Evolutionary conservation across 1,140 invertebrate species (phyloP).

Genomic region (Bradysia coprophila): DNA sequence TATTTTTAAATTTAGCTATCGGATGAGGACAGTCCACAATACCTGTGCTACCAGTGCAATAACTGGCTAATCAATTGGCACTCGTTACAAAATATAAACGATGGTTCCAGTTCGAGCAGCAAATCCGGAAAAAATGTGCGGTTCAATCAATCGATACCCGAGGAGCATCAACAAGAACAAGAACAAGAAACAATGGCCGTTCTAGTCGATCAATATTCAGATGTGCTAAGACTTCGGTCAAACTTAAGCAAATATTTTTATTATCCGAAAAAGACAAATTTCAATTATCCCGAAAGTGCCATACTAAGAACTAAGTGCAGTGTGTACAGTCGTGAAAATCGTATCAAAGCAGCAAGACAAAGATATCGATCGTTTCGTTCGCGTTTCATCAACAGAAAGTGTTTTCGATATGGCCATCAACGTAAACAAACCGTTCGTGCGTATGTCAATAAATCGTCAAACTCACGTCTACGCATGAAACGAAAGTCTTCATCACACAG

Average conservation of each 20-base stretch:
- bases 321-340: too few species aligned
- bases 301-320: too few species aligned
- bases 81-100: constrained; percentile 11
- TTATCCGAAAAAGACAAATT: not conserved
- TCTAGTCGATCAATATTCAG: not conserved
- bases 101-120: not conserved
- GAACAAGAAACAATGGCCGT: not conserved
- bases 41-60: constrained; percentile 23
- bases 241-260: not conserved
- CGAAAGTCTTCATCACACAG: too few species aligned
- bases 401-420: not conserved
- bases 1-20: constrained; percentile 11
- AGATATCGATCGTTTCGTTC: too few species aligned
- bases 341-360: too few species aligned
- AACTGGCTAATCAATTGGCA: constrained; percentile 25
- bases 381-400: not conserved
- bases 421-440: not conserved
- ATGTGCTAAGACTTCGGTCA: not conserved
- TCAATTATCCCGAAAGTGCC: not conserved
- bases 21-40: constrained; percentile 23
- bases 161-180: not conserved
- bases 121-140: not conserved
- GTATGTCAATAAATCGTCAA: not conserved
- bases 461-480: too few species aligned
- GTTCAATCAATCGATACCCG: not conserved